Evolutionary conservation across 2,797 vertebrate species (phyloP).

Genomic region (Micropoecilia bifurca): DNA sequence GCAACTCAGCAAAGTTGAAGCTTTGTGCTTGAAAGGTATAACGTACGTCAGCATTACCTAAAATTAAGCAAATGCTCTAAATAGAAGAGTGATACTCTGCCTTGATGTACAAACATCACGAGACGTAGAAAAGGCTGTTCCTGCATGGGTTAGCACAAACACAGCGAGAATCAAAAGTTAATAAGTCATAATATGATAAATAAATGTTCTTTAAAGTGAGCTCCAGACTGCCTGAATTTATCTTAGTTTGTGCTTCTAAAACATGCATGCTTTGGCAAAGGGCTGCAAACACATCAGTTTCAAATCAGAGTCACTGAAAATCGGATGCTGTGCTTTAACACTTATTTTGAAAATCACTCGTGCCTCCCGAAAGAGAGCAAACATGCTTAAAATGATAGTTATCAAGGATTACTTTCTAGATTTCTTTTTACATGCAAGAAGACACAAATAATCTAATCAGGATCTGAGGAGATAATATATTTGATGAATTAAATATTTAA

Average conservation of each 20-base stretch:
- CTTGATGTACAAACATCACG: not conserved
- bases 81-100: not conserved
- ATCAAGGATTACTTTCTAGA: not conserved
- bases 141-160: not conserved
- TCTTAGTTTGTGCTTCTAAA: not conserved
- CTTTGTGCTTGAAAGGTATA: constrained; percentile 1
- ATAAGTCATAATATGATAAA: not conserved
- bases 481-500: not conserved
- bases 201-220: not conserved
- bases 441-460: not conserved
- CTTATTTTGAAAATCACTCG: not conserved
- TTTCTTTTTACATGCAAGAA: not conserved
- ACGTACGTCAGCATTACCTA: not conserved
- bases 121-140: not conserved
- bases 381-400: not conserved
- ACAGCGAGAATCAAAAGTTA: not conserved
- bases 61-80: not conserved
- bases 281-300: not conserved
- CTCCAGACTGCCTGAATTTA: not conserved
- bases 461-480: not conserved
- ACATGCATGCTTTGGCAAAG: not conserved
- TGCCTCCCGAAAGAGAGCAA: not conserved
- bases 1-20: constrained; percentile 11
- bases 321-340: not conserved
- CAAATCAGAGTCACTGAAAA: not conserved